A percentile compares a stretch with the other conserved stretches of the same genome.
Conservation (phyloP, 1,140 invertebrate species). For the Drosophila parabipectinata region DNA sequence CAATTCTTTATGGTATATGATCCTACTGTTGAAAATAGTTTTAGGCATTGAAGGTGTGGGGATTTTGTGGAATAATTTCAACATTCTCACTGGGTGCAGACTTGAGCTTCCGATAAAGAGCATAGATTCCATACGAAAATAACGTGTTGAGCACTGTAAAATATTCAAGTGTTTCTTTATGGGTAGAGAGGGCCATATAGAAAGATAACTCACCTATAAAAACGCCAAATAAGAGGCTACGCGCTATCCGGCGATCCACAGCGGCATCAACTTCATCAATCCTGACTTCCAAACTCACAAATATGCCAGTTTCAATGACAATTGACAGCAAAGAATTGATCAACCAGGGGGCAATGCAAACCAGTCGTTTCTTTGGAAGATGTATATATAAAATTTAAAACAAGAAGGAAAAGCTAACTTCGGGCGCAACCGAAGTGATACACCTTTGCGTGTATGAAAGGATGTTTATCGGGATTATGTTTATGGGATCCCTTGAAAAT, state of each 20-base stretch:
- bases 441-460: too few relatives aligned
- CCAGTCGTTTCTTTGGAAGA: constrained; percentile 63
- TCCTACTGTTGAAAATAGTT: background rate
- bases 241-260: constrained; percentile 72
- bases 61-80: constrained; percentile 32
- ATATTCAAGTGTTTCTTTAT: background rate
- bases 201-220: constrained; percentile 57
- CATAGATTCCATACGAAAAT: constrained; percentile 69
- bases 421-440: too few relatives aligned
- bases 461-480: too few relatives aligned
- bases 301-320: constrained; percentile 69
- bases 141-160: constrained; percentile 68
- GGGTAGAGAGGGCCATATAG: too few relatives aligned
- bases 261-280: constrained; percentile 79
- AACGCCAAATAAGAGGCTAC: constrained; percentile 74
- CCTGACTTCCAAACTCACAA: constrained; percentile 72
- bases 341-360: constrained; percentile 80
- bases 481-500: too few relatives aligned
- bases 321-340: constrained; percentile 73
- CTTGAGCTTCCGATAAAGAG: constrained; percentile 70
- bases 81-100: constrained; percentile 66
- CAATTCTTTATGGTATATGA: constrained; percentile 5
- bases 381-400: background rate
- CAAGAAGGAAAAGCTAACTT: too few relatives aligned
- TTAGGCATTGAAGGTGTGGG: constrained; percentile 33